Percentiles rank a stretch among this genome's conserved stretches.
These are phyloP conservation scores for Drosophila lutescens DNA, from an alignment of 2,888 invertebrate species.

Conservation along the genomic window DNA sequence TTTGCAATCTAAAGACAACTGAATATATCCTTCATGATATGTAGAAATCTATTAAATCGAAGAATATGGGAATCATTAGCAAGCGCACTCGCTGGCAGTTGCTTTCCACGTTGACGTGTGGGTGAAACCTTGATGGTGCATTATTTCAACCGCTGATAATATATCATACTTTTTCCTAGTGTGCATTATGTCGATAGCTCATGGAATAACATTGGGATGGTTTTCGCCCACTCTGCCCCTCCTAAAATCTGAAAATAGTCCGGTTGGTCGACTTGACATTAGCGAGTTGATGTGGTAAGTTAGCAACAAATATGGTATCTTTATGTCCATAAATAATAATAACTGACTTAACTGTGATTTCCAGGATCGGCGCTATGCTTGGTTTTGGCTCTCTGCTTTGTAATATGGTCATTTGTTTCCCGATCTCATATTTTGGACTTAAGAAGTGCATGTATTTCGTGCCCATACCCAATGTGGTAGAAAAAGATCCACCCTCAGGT, in stretches of 20 bases:
- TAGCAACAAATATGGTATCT: not conserved
- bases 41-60: not conserved
- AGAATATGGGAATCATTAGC: constrained; percentile 1
- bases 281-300: constrained; percentile 60
- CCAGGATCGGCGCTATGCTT: constrained; percentile 68
- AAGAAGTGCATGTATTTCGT: constrained; percentile 66
- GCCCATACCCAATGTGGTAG: constrained; percentile 74
- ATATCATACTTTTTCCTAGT: constrained; percentile 45
- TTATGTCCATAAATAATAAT: not conserved
- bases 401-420: constrained; percentile 66
- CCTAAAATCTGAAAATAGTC: constrained; percentile 58
- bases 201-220: constrained; percentile 79
- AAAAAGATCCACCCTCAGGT: not conserved
- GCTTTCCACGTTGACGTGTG: constrained; percentile 63
- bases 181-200: constrained; percentile 74
- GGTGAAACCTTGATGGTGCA: constrained; percentile 5
- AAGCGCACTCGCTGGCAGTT: constrained; percentile 51
- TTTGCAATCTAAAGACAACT: not conserved
- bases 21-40: not conserved
- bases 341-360: not conserved
- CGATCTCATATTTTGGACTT: constrained; percentile 70
- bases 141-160: not conserved
- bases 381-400: constrained; percentile 68
- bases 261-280: constrained; percentile 53
- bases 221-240: constrained; percentile 69